Evolutionary conservation across 1,140 invertebrate genomes (phyloP).

Genomic region (Pygmarrhopalites habei): DNA sequence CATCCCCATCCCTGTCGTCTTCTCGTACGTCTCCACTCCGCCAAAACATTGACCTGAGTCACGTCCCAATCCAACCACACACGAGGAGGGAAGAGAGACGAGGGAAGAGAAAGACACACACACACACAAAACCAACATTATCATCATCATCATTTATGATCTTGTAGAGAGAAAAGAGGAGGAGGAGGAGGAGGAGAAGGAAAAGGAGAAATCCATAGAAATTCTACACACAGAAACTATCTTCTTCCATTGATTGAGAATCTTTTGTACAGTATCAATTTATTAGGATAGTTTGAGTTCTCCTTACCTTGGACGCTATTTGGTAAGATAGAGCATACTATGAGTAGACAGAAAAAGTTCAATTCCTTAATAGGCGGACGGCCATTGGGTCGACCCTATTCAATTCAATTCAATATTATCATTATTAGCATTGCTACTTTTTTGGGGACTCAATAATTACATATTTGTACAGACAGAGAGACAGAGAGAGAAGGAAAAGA

Average conservation of each 20-base stretch:
- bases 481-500: too few relatives aligned
- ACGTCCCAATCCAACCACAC: too few relatives aligned
- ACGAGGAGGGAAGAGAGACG: not conserved
- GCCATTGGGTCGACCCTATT: conserved; percentile 31
- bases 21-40: conserved; percentile 49
- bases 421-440: too few relatives aligned
- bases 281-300: too few relatives aligned
- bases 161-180: not conserved
- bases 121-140: not conserved
- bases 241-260: too few relatives aligned
- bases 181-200: not conserved
- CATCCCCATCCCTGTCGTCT: conserved; percentile 45
- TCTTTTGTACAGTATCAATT: too few relatives aligned
- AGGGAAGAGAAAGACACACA: not conserved
- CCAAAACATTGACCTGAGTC: conserved; percentile 47
- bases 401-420: too few relatives aligned
- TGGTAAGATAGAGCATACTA: conserved; percentile 25
- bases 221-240: not conserved
- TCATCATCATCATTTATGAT: not conserved
- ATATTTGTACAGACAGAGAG: too few relatives aligned
- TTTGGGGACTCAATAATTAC: too few relatives aligned
- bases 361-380: conserved; percentile 28
- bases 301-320: conserved; percentile 29
- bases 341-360: conserved; percentile 26
- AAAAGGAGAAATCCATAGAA: not conserved